phyloP scores from a whole-genome alignment of 2,113 vertebrate species.

The Miniopterus natalensis region DNA sequence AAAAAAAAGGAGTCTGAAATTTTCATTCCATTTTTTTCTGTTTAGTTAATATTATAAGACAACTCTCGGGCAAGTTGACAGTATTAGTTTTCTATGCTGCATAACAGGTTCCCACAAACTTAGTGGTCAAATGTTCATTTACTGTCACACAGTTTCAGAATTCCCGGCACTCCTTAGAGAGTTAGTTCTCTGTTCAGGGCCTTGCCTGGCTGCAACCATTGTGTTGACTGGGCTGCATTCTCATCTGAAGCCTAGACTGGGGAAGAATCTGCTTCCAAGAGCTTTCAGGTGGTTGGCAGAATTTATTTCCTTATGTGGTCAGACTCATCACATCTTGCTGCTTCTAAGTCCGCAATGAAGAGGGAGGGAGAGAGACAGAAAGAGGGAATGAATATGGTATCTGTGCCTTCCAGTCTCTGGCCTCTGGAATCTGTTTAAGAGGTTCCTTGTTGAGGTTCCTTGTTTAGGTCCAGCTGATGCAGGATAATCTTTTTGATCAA shows the following conservation, averaged over 20 bases:
- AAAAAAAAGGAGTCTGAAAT: background rate
- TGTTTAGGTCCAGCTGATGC: background rate
- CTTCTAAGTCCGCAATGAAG: background rate
- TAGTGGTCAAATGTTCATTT: background rate
- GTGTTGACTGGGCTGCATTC: background rate
- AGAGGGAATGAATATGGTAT: background rate
- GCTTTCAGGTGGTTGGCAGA: background rate
- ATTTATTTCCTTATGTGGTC: background rate
- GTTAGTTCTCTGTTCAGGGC: background rate
- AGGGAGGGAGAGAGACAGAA: background rate
- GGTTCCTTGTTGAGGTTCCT: background rate
- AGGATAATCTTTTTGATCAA: conserved; percentile 26
- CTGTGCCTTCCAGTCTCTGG: background rate
- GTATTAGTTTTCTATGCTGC: background rate
- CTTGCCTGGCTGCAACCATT: background rate
- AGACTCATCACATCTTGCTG: background rate
- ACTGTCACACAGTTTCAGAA: background rate
- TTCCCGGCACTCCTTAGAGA: background rate
- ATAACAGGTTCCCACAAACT: background rate
- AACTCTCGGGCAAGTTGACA: background rate
- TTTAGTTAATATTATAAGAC: background rate
- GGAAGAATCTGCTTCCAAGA: background rate
- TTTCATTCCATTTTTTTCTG: background rate
- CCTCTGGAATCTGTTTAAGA: background rate
- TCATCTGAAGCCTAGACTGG: background rate